Percentiles rank a stretch among this genome's conserved stretches.
Conservation (phyloP, 1,140 invertebrate species). For the Conus betulinus region DNA sequence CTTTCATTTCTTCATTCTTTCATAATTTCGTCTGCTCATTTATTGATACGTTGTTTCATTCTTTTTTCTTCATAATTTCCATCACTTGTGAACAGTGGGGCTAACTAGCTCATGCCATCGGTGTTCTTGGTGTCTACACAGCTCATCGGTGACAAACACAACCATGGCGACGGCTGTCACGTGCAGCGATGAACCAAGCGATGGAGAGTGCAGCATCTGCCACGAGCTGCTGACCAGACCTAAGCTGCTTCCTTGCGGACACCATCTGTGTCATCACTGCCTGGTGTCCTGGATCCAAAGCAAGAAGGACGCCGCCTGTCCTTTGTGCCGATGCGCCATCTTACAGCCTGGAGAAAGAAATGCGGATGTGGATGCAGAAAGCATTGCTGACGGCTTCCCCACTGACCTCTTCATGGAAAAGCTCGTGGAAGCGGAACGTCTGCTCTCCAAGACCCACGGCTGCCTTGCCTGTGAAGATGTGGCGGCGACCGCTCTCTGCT, state of each 20-base stretch:
- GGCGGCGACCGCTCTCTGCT: neutral
- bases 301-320: neutral
- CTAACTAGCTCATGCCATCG: no score
- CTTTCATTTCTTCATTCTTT: no score
- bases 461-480: conserved; percentile 3
- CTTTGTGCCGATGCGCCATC: neutral
- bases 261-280: neutral
- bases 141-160: no score
- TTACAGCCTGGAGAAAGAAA: no score
- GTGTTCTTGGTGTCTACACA: no score
- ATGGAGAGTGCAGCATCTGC: neutral
- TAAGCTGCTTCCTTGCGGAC: conserved; percentile 9
- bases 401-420: conserved; percentile 1
- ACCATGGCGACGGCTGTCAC: conserved; percentile 11
- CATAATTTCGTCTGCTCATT: no score
- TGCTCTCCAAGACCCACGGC: neutral
- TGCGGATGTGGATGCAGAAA: no score
- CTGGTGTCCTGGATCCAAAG: neutral
- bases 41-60: no score
- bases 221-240: neutral
- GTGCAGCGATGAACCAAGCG: neutral
- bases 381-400: neutral
- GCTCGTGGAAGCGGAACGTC: neutral
- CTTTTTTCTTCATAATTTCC: no score
- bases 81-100: no score